Conservation (phyloP, 1,140 invertebrate genomes). For the Pseudachorutes palmiensis region DNA sequence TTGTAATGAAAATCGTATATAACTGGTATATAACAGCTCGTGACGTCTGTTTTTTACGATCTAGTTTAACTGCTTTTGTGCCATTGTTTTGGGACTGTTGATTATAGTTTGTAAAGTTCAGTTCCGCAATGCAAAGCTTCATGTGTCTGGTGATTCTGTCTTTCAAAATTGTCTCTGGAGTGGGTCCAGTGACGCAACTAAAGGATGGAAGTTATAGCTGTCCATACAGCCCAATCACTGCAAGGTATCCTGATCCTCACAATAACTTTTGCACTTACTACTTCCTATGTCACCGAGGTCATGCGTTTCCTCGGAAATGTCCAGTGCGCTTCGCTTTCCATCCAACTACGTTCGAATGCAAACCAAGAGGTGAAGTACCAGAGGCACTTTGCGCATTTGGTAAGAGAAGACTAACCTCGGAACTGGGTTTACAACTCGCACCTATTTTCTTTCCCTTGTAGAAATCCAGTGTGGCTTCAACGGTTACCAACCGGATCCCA, state of each 20-base stretch:
- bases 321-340: conserved; percentile 26
- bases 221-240: conserved; percentile 4
- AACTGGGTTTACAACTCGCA: neutral
- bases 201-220: neutral
- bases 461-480: conserved; percentile 27
- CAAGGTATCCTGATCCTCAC: conserved; percentile 17
- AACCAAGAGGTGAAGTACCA: conserved; percentile 22
- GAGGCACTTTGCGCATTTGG: conserved; percentile 25
- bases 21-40: neutral
- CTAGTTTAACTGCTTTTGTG: neutral
- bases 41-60: neutral
- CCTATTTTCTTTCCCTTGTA: conserved; percentile 11
- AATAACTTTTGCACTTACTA: conserved; percentile 28
- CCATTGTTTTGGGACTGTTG: neutral
- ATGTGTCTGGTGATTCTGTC: neutral
- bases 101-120: neutral
- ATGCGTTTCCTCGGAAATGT: conserved; percentile 26
- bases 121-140: neutral
- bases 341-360: conserved; percentile 22
- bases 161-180: neutral
- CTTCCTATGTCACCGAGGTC: conserved; percentile 31
- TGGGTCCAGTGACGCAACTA: neutral
- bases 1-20: neutral
- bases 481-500: conserved; percentile 24
- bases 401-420: conserved; percentile 5